Base-by-base conservation (phyloP, 2,888 invertebrate species). In the Euplagia quadripunctaria region DNA sequence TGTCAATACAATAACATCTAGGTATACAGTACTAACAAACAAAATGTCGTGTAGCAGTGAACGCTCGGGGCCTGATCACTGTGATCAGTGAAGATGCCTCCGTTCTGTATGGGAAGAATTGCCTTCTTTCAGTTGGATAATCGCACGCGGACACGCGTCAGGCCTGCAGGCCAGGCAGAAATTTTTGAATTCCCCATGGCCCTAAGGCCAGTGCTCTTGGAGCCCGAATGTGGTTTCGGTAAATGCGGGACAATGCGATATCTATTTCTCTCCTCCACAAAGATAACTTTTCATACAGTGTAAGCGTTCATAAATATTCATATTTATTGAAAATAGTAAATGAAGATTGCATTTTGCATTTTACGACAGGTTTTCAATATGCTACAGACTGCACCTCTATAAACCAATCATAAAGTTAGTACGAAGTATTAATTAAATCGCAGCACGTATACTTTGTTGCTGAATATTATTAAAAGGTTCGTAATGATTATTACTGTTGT, bases 391-490 rank as follows among this genome's bases (percentile, higher is more conserved):
- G 16, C 43, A 41, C n/a, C 12, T 64, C 61, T 71, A 73, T 75
- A 76, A 84, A 77, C 64, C 46, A 66, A 73, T 46, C 69, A 77
- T 75, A 79, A 76, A 78, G 58, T 68, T 55, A 70, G 70, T 68
- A 77, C 73, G 73, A 81, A 77, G 80, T 80, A 80, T 77, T 81
- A 80, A 85, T 82, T 82, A 82, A 85, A 85, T 79, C 66, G 80
- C 85, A 86, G 85, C 85, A 83, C 84, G 83, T 82, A 73, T 5
- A 8, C 89, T 83, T 87, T 87, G 88, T 88, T 81, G 85, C 85
- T 66, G 69, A 75, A 76, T 78, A 80, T 81, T 85, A 86, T 89
- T 86, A 87, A 77, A 70, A 81, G 66, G 71, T 20, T 68, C 55
- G 79, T 83, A 55, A 68, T 55, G n/a, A 68, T 55, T n/a, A 58